Conservation (phyloP, 2,113 vertebrate species). For the Corvus hawaiiensis region DNA sequence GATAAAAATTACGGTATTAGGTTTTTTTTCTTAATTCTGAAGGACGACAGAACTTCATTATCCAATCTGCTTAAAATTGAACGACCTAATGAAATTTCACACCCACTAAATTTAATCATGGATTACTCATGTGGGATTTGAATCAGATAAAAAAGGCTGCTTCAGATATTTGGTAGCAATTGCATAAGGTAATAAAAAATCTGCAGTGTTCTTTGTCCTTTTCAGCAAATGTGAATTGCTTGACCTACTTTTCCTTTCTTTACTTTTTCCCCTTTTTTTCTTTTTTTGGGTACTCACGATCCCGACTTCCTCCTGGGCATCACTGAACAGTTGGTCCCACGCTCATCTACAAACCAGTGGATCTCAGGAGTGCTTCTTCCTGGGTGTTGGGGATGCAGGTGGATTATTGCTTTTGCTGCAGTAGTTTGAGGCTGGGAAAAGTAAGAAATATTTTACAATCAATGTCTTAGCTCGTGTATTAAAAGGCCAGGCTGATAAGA, state of each 20-base stretch:
- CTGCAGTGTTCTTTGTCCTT: constrained; percentile 10
- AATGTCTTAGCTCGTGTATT: neutral
- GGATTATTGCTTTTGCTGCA: neutral
- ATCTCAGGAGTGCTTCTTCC: neutral
- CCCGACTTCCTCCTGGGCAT: neutral
- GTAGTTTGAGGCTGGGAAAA: neutral
- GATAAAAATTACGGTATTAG: constrained; percentile 24
- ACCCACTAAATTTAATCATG: constrained; percentile 52
- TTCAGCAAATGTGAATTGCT: neutral
- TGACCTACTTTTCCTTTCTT: constrained; percentile 35
- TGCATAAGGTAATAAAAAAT: constrained; percentile 33
- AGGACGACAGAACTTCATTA: constrained; percentile 55
- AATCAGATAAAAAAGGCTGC: constrained; percentile 40
- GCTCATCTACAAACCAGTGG: accelerated
- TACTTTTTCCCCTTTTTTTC: neutral
- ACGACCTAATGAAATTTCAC: constrained; percentile 61
- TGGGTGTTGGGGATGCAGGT: neutral
- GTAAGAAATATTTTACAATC: neutral
- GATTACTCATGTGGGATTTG: constrained; percentile 48
- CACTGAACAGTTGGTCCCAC: neutral
- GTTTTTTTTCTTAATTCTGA: constrained; percentile 3
- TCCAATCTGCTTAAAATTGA: constrained; percentile 61
- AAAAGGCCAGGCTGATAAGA: neutral
- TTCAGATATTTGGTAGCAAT: constrained; percentile 33
- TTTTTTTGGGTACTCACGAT: neutral